Evolutionary conservation across 2,888 invertebrate species (phyloP).

Genomic region (Lysandra bellargus): DNA sequence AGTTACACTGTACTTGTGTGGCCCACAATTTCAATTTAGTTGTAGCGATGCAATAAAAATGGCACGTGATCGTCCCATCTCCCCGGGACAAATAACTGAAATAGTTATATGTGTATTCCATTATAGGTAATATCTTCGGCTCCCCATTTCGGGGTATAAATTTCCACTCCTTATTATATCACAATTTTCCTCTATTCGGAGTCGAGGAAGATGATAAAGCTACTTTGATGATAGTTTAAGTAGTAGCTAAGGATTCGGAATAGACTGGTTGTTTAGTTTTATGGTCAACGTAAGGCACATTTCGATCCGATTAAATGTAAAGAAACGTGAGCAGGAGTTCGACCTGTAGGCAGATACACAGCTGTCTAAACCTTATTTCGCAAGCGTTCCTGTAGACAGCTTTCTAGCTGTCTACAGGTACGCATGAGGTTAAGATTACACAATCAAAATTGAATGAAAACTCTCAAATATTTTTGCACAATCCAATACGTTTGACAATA

Average conservation of each 20-base stretch:
- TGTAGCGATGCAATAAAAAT: slow-evolving; percentile 72
- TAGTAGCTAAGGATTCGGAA: neutral
- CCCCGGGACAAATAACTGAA: slow-evolving; percentile 68
- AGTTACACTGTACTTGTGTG: slow-evolving; percentile 52
- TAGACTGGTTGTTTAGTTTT: too few species aligned
- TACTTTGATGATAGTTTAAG: neutral
- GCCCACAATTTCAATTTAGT: slow-evolving; percentile 75
- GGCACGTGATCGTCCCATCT: slow-evolving; percentile 72
- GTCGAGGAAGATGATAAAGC: neutral
- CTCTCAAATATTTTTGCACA: too few species aligned
- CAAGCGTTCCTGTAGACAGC: too few species aligned
- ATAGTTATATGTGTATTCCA: slow-evolving; percentile 31
- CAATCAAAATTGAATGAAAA: too few species aligned
- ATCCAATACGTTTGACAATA: too few species aligned
- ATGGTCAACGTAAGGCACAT: too few species aligned
- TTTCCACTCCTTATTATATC: slow-evolving; percentile 21
- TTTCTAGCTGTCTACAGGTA: too few species aligned
- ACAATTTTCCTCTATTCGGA: neutral
- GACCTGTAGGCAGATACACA: too few species aligned
- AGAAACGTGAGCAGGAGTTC: too few species aligned
- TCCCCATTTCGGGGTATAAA: slow-evolving; percentile 17
- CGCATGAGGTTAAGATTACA: too few species aligned
- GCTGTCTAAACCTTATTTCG: too few species aligned
- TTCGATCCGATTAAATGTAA: too few species aligned
- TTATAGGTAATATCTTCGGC: slow-evolving; percentile 27